A percentile compares a stretch with the other conserved stretches of the same genome.
phyloP scores from a whole-genome alignment of 2,888 invertebrate genomes.

The Drosophila neonasuta region DNA sequence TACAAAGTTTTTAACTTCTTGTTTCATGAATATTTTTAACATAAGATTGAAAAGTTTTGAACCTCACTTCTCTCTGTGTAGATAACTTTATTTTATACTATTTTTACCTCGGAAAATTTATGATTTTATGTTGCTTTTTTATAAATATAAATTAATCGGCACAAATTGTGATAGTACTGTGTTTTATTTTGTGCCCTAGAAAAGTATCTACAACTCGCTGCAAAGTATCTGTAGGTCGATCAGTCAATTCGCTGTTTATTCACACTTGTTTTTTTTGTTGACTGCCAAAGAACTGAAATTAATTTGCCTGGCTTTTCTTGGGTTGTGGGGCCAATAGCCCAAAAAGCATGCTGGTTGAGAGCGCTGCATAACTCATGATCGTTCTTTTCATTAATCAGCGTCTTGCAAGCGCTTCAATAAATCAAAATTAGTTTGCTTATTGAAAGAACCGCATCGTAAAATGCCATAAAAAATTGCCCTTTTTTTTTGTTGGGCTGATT shows the following conservation, averaged over 20 bases:
- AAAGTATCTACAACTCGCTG: neutral
- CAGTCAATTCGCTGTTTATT: neutral
- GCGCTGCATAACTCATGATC: conserved; percentile 10
- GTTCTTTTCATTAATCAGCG: conserved; percentile 53
- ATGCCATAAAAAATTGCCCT: conserved; percentile 14
- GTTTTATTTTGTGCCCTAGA: neutral
- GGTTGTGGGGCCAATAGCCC: neutral
- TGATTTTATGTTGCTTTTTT: too few relatives aligned
- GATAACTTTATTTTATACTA: too few relatives aligned
- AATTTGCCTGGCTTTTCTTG: conserved; percentile 33
- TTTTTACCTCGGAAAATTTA: too few relatives aligned
- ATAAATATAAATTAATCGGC: too few relatives aligned
- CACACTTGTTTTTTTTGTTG: conserved; percentile 15
- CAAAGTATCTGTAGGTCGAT: conserved; percentile 10
- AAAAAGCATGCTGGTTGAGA: conserved; percentile 26
- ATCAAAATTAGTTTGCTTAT: conserved; percentile 67
- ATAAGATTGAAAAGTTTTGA: too few relatives aligned
- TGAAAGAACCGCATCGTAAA: conserved; percentile 23
- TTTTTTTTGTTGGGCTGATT: neutral
- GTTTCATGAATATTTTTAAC: too few relatives aligned
- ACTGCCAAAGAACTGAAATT: conserved; percentile 44
- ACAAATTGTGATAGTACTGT: too few relatives aligned
- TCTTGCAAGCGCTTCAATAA: conserved; percentile 54
- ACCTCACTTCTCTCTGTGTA: too few relatives aligned
- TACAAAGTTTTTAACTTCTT: too few relatives aligned